These are phyloP conservation scores for Semnornis frantzii DNA, from an alignment of 2,113 vertebrate genomes.

Conservation along the genomic window DNA sequence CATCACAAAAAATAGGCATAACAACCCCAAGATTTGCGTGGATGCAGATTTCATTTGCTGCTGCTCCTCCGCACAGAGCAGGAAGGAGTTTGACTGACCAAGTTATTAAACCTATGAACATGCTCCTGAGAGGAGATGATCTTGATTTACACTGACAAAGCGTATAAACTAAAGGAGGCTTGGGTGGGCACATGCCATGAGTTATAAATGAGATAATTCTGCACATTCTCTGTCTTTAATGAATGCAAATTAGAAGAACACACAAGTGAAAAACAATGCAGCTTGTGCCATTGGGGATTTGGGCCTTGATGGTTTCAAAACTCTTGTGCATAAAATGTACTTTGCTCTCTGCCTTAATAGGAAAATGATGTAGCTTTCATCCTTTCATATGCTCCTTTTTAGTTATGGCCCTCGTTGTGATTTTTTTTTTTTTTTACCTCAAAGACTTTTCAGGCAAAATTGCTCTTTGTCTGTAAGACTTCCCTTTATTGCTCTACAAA, in stretches of 20 bases:
- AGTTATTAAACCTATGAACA: not conserved
- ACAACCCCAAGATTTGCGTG: not conserved
- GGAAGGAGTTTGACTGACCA: not conserved
- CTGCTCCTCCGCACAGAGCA: not conserved
- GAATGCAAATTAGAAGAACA: not conserved
- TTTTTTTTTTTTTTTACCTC: not conserved
- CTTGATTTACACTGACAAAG: not conserved
- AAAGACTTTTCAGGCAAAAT: not conserved
- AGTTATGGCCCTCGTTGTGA: not conserved
- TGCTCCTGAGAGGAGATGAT: not conserved
- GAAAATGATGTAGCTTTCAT: not conserved
- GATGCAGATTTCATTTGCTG: not conserved
- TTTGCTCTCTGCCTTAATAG: not conserved
- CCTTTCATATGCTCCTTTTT: not conserved
- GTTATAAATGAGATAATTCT: not conserved
- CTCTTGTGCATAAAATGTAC: not conserved
- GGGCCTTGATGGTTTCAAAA: not conserved
- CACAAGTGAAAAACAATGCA: not conserved
- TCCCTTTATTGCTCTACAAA: not conserved
- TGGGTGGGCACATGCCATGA: not conserved
- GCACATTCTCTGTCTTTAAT: not conserved
- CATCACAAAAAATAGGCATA: not conserved
- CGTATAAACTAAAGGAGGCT: not conserved
- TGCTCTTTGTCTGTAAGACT: not conserved
- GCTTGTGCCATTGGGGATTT: not conserved